A percentile compares a stretch with the other conserved stretches of the same genome.
phyloP scores from a whole-genome alignment of 2,113 vertebrate species.

The Oryzias curvinotus region DNA sequence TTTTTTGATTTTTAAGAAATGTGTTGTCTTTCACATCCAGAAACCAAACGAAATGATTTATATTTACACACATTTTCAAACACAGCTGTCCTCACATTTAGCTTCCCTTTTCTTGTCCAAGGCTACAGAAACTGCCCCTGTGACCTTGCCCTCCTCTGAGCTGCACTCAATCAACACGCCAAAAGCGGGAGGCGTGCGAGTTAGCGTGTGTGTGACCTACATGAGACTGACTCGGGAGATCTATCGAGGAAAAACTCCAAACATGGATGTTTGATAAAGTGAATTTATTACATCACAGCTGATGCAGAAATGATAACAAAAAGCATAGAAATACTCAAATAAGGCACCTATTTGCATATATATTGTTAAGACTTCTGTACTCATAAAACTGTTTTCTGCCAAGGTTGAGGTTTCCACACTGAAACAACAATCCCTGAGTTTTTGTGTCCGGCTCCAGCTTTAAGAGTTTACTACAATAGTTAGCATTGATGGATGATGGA shows the following conservation, averaged over 20 bases:
- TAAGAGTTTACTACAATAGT: no score
- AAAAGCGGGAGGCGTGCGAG: slow-evolving; percentile 6
- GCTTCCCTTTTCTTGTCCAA: slow-evolving; percentile 35
- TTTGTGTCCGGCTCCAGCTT: no score
- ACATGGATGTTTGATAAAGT: slow-evolving; percentile 9
- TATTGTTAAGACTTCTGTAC: background rate
- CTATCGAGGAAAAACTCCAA: slow-evolving; percentile 8
- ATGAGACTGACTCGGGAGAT: background rate
- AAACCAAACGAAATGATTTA: background rate
- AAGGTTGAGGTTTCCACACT: no score
- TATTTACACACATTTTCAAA: background rate
- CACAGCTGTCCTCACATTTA: background rate
- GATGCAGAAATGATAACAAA: slow-evolving; percentile 33
- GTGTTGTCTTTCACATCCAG: no score
- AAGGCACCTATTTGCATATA: slow-evolving; percentile 11
- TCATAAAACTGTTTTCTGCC: no score
- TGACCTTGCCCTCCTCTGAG: slow-evolving; percentile 32
- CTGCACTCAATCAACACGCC: slow-evolving; percentile 46
- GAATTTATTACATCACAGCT: slow-evolving; percentile 20
- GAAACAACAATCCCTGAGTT: no score
- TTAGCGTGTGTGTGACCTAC: slow-evolving; percentile 12
- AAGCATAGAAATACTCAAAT: background rate
- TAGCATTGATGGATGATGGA: no score
- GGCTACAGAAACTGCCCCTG: slow-evolving; percentile 43
- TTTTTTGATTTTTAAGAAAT: no score